A percentile compares a stretch with the other conserved stretches of the same genome.
Evolutionary conservation across 2,797 vertebrate species (phyloP).

Genomic region (Gila robusta): DNA sequence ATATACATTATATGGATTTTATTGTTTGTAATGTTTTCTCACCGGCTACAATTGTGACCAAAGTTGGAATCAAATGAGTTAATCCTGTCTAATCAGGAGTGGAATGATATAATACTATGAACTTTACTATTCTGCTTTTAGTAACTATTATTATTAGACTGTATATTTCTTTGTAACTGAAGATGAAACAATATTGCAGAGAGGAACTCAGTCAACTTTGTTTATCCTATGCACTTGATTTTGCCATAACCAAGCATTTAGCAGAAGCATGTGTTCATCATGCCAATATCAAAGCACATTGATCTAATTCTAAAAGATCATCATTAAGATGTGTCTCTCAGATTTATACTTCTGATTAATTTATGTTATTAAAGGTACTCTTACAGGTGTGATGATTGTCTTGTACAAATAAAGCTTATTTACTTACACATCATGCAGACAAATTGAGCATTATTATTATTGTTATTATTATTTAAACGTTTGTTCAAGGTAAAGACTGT

Average conservation of each 20-base stretch:
- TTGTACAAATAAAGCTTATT: constrained; percentile 42
- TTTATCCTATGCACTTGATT: neutral
- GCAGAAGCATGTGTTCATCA: neutral
- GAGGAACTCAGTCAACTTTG: neutral
- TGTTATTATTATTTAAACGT: neutral
- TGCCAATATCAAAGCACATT: constrained; percentile 25
- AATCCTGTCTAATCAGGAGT: neutral
- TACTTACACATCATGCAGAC: neutral
- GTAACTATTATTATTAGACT: constrained; percentile 1
- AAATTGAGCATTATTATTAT: neutral
- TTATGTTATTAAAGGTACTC: constrained; percentile 1
- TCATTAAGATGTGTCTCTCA: neutral
- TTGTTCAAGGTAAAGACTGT: neutral
- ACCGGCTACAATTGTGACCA: neutral
- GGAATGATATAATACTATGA: neutral
- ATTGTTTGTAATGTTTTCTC: neutral
- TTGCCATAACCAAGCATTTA: constrained; percentile 10
- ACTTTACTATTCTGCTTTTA: neutral
- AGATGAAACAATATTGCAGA: neutral
- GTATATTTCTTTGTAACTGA: neutral
- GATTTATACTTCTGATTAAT: constrained; percentile 1
- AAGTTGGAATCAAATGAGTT: neutral
- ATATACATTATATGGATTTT: neutral
- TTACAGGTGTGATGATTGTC: constrained; percentile 4
- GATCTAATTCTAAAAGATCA: neutral